These are phyloP conservation scores for Barypeithes pellucidus DNA, from an alignment of 2,888 invertebrate genomes.

Conservation along the genomic window DNA sequence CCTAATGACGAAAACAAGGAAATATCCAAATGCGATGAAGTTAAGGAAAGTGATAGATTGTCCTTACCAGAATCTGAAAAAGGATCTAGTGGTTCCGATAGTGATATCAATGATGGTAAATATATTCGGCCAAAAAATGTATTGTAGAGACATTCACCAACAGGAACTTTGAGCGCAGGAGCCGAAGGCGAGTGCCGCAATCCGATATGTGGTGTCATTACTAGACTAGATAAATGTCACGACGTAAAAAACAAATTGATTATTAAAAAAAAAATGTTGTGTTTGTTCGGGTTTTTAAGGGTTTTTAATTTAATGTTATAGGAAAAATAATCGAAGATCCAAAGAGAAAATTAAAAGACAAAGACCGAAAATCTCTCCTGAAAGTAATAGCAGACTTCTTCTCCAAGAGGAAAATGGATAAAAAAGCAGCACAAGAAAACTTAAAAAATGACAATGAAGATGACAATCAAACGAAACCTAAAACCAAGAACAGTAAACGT, in stretches of 20 bases:
- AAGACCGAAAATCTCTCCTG: not conserved
- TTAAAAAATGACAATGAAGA: not conserved
- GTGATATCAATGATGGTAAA: slow-evolving; percentile 4
- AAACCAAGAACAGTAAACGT: not conserved
- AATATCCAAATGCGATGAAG: not conserved
- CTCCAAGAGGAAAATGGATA: not conserved
- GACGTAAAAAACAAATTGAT: too few relatives aligned
- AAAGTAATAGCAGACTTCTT: slow-evolving; percentile 10
- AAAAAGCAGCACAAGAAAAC: not conserved
- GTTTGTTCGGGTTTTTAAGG: not conserved
- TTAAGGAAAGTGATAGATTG: not conserved
- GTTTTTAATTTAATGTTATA: not conserved
- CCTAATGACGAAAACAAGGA: not conserved
- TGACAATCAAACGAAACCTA: not conserved
- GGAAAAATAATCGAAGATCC: not conserved
- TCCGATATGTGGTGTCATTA: too few relatives aligned
- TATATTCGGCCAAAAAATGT: too few relatives aligned
- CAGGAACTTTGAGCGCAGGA: too few relatives aligned
- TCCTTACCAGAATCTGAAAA: not conserved
- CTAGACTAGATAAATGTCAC: too few relatives aligned
- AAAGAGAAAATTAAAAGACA: slow-evolving; percentile 6
- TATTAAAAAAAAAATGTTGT: too few relatives aligned
- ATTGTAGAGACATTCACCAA: too few relatives aligned
- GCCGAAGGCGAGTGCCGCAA: too few relatives aligned
- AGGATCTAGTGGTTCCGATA: not conserved